Percentiles rank a stretch among this genome's conserved stretches.
Conservation (phyloP, 2,113 vertebrate genomes). For the Sinocyclocheilus grahami region DNA sequence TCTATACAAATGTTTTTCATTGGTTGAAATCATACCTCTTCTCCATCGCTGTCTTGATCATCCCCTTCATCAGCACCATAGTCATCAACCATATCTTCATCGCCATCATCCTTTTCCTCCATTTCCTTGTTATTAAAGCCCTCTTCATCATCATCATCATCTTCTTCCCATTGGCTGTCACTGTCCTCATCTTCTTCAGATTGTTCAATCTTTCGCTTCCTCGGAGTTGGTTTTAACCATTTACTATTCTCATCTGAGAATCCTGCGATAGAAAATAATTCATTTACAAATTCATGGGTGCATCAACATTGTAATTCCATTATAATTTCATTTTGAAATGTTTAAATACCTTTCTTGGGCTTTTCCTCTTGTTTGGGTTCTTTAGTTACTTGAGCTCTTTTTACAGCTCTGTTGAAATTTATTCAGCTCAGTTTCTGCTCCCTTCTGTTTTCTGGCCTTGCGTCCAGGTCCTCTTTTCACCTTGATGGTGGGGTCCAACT, state of each 20-base stretch:
- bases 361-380: conserved; percentile 49
- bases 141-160: conserved; percentile 70
- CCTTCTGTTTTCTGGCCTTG: conserved; percentile 88
- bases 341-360: conserved; percentile 69
- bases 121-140: conserved; percentile 53
- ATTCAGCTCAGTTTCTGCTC: conserved; percentile 77
- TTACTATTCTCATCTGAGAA: conserved; percentile 81
- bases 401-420: conserved; percentile 69
- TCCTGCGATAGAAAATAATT: conserved; percentile 61
- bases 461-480: conserved; percentile 88
- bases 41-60: conserved; percentile 70
- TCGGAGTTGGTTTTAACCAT: conserved; percentile 78
- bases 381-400: conserved; percentile 67
- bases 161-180: conserved; percentile 75
- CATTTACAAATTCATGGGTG: neutral
- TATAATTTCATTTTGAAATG: neutral
- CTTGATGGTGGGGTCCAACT: conserved; percentile 83
- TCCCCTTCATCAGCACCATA: conserved; percentile 78
- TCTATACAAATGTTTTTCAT: neutral
- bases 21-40: conserved; percentile 64
- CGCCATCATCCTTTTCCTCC: conserved; percentile 68
- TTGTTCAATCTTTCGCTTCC: conserved; percentile 72
- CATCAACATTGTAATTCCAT: neutral
- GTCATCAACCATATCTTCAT: conserved; percentile 86
- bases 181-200: conserved; percentile 70